Evolutionary conservation across 2,888 invertebrate species (phyloP).

Genomic region (Cephus rjabovi): DNA sequence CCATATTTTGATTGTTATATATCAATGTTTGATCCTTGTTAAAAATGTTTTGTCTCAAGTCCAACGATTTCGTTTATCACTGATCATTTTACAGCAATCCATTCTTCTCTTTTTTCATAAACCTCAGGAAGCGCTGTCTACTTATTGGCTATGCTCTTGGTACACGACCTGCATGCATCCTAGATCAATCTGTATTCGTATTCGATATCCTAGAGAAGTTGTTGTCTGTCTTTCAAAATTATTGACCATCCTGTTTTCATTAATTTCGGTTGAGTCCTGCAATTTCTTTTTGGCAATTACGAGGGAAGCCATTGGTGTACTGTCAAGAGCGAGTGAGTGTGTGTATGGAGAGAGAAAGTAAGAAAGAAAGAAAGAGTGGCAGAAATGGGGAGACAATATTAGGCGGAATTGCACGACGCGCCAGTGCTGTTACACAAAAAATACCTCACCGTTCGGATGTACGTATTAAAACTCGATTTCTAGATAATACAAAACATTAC

Average conservation of each 20-base stretch:
- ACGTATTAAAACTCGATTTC: constrained; percentile 59
- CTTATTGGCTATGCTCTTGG: not conserved
- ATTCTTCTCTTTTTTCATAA: not conserved
- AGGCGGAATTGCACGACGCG: constrained; percentile 49
- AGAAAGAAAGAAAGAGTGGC: not conserved
- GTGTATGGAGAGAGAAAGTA: not conserved
- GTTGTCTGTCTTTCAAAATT: not conserved
- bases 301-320: not conserved
- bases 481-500: constrained; percentile 38
- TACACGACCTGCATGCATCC: not conserved
- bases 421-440: constrained; percentile 50
- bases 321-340: not conserved
- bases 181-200: not conserved
- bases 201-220: not conserved
- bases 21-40: not conserved
- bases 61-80: not conserved
- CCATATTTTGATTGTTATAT: not conserved
- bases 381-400: constrained; percentile 36
- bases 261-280: not conserved
- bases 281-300: not conserved
- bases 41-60: not conserved
- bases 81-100: not conserved
- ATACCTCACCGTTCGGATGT: constrained; percentile 57
- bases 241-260: not conserved
- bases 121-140: not conserved